Evolutionary conservation across 1,140 invertebrate genomes (phyloP).

Genomic region (Pseudachorutes palmiensis): DNA sequence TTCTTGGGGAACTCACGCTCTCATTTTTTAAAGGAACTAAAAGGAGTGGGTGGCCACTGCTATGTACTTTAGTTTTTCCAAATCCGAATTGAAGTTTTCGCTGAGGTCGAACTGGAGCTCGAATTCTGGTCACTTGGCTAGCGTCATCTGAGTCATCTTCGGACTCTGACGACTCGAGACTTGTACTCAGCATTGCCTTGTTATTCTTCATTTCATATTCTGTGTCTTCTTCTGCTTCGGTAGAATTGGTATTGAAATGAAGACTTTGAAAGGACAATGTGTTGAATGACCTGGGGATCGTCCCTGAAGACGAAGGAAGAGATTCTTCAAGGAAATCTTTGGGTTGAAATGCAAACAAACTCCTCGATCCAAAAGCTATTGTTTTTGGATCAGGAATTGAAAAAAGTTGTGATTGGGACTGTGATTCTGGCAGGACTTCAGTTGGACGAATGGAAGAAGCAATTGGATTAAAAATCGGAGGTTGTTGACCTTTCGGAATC

Average conservation of each 20-base stretch:
- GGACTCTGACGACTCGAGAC: too few relatives aligned
- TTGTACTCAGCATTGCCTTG: constrained; percentile 9
- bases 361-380: background rate
- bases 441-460: background rate
- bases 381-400: background rate
- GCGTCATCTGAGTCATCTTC: constrained; percentile 14
- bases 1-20: constrained; percentile 26
- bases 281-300: background rate
- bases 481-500: background rate
- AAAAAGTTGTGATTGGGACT: background rate
- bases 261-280: background rate
- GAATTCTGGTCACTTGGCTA: constrained; percentile 4
- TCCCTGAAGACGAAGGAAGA: background rate
- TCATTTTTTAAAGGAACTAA: constrained; percentile 35
- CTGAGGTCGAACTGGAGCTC: background rate
- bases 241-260: background rate
- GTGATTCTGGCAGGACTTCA: constrained; percentile 3
- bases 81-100: background rate
- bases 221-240: background rate
- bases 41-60: constrained; percentile 22
- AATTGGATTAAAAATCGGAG: too few relatives aligned
- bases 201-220: background rate
- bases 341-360: background rate
- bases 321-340: background rate
- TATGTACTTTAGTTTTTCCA: background rate